Evolutionary conservation across 1,140 invertebrate genomes (phyloP).

Genomic region (Drosophila bocki): DNA sequence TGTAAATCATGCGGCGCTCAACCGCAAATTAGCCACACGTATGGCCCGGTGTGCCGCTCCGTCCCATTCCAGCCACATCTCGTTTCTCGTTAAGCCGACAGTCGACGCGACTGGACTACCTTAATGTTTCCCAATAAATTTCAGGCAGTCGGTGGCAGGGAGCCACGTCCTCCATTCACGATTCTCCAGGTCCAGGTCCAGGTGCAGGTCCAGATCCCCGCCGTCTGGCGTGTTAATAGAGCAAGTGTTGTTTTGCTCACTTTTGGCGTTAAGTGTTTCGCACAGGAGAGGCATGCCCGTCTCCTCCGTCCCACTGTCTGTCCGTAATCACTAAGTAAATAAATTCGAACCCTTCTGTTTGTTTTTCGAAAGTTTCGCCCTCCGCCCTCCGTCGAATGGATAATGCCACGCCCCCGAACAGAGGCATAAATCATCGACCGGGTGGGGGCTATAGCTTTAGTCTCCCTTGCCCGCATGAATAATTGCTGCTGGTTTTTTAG

Average conservation of each 20-base stretch:
- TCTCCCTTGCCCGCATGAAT: conserved; percentile 8
- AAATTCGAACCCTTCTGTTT: conserved; percentile 74
- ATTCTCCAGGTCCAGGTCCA: background rate
- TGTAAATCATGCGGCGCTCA: conserved; percentile 72
- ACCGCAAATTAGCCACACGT: conserved; percentile 83
- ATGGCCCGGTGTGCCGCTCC: conserved; percentile 7
- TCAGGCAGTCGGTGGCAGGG: conserved; percentile 36
- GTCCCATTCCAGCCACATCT: background rate
- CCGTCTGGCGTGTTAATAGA: conserved; percentile 75
- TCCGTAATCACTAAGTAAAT: conserved; percentile 76
- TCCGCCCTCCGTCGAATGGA: conserved; percentile 18
- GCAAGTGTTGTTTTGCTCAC: conserved; percentile 85
- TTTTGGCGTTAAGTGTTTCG: conserved; percentile 84
- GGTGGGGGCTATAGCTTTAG: conserved; percentile 15
- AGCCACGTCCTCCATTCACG: conserved; percentile 10
- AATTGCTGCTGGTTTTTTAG: conserved; percentile 13
- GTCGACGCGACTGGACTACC: conserved; percentile 19
- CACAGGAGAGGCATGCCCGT: conserved; percentile 31
- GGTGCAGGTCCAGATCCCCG: background rate
- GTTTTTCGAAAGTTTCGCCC: conserved; percentile 63
- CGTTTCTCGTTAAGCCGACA: conserved; percentile 70
- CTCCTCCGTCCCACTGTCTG: background rate
- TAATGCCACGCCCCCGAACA: conserved; percentile 63
- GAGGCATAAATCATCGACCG: conserved; percentile 38
- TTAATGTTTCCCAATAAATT: conserved; percentile 79